These are phyloP conservation scores for Cephalopholis sonnerati DNA, from an alignment of 2,113 vertebrate species.

Conservation along the genomic window DNA sequence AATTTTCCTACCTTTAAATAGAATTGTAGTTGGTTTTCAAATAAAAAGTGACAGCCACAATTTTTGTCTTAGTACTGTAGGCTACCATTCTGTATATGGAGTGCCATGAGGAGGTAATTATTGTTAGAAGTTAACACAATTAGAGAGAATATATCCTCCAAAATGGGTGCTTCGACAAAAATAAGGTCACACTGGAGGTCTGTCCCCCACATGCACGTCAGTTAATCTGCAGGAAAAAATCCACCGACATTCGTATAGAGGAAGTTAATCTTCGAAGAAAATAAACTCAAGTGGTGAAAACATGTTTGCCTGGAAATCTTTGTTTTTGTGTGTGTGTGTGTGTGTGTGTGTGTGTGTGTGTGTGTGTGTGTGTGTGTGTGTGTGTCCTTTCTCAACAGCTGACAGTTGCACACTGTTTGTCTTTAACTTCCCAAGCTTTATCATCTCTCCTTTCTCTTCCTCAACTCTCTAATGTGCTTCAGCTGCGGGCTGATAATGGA, in stretches of 20 bases:
- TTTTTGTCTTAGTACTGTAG: not conserved
- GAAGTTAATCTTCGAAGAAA: not conserved
- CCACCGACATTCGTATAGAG: not conserved
- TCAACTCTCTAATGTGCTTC: slow-evolving; percentile 48
- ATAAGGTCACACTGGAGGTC: not conserved
- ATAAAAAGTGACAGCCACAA: not conserved
- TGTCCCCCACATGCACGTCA: not conserved
- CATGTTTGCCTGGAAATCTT: slow-evolving; percentile 22
- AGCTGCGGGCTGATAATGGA: slow-evolving; percentile 62
- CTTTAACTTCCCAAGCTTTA: slow-evolving; percentile 25
- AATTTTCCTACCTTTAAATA: not conserved
- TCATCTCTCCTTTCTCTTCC: slow-evolving; percentile 30
- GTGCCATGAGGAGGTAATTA: not conserved
- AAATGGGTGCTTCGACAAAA: not conserved
- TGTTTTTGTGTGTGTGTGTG: not conserved
- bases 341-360: not conserved
- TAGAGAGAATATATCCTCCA: not conserved
- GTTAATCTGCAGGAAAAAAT: not conserved
- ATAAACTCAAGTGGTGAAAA: not conserved
- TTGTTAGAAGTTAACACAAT: not conserved
- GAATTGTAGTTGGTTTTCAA: not conserved
- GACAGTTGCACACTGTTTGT: slow-evolving; percentile 32
- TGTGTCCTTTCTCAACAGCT: slow-evolving; percentile 22
- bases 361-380: not conserved
- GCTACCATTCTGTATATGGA: not conserved